Evolutionary conservation across 2,888 invertebrate species (phyloP).

Genomic region (Drosophila algonquin): DNA sequence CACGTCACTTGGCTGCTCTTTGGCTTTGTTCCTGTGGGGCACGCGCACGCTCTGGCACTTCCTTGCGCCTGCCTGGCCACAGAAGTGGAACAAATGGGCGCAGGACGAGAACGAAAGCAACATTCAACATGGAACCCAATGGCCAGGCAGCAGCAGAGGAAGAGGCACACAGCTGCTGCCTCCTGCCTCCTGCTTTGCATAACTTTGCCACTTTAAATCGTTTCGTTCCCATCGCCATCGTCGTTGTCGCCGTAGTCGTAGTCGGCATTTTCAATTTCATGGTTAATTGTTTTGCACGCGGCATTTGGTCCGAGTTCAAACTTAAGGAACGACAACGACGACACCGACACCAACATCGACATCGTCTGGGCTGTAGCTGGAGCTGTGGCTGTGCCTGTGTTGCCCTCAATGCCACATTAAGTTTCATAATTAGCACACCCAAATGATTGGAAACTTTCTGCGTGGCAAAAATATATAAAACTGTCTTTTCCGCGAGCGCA

Average conservation of each 20-base stretch:
- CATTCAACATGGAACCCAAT: slow-evolving; percentile 17
- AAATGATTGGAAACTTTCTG: slow-evolving; percentile 67
- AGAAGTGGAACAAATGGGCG: slow-evolving; percentile 76
- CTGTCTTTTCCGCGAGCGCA: slow-evolving; percentile 54
- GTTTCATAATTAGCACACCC: slow-evolving; percentile 76
- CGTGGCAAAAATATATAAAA: slow-evolving; percentile 22
- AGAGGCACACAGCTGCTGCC: slow-evolving; percentile 43
- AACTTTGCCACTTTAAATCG: slow-evolving; percentile 58
- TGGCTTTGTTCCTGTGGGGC: slow-evolving; percentile 55
- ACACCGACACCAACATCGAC: slow-evolving; percentile 11
- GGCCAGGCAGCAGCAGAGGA: slow-evolving; percentile 15
- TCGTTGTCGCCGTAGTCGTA: slow-evolving; percentile 32
- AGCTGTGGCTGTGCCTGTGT: slow-evolving; percentile 9
- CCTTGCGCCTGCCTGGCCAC: slow-evolving; percentile 76
- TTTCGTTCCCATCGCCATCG: slow-evolving; percentile 12
- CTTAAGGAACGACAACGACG: slow-evolving; percentile 10
- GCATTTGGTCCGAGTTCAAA: slow-evolving; percentile 68
- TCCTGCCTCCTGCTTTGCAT: slow-evolving; percentile 55
- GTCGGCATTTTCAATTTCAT: slow-evolving; percentile 80
- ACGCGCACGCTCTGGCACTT: slow-evolving; percentile 78
- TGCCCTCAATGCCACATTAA: slow-evolving; percentile 74
- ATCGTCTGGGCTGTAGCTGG: background rate
- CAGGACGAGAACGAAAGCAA: slow-evolving; percentile 74
- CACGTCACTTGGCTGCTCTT: slow-evolving; percentile 43
- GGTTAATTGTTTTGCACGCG: slow-evolving; percentile 80